Conservation (phyloP, 2,888 invertebrate genomes). For the Atrina japonica region DNA sequence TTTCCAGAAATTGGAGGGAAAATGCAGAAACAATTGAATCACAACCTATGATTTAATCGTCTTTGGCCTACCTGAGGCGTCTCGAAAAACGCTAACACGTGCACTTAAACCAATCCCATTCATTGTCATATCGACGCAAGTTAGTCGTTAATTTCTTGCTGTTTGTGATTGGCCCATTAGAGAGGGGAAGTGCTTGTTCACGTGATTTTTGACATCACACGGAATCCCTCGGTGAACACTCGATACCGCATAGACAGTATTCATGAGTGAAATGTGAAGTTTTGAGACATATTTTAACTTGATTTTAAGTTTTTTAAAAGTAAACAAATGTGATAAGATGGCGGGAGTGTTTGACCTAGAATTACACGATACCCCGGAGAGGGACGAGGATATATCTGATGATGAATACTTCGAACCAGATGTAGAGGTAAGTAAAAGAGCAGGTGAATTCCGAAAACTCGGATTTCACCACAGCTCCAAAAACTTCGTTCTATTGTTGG, state of each 20-base stretch:
- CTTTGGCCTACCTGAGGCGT: too few relatives aligned
- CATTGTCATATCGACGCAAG: background rate
- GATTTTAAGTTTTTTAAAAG: background rate
- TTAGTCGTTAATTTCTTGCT: background rate
- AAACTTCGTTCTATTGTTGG: too few relatives aligned
- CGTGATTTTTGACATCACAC: conserved; percentile 70
- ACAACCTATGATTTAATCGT: too few relatives aligned
- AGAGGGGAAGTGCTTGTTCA: conserved; percentile 50
- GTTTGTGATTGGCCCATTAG: conserved; percentile 14
- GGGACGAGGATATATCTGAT: conserved; percentile 84
- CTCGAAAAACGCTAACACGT: conserved; percentile 7
- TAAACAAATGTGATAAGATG: conserved; percentile 64
- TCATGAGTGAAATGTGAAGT: conserved; percentile 17
- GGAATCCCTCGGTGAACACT: conserved; percentile 69
- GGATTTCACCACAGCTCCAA: too few relatives aligned
- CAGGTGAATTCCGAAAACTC: conserved; percentile 12
- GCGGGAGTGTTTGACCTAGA: conserved; percentile 95
- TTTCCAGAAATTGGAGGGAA: too few relatives aligned
- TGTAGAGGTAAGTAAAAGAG: conserved; percentile 83
- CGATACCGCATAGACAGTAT: conserved; percentile 9
- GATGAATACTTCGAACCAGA: conserved; percentile 91
- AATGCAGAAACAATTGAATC: too few relatives aligned
- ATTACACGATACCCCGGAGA: conserved; percentile 83
- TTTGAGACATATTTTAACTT: conserved; percentile 10
- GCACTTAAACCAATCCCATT: conserved; percentile 26